Base-by-base conservation (phyloP, 2,888 invertebrate genomes). In the Rotaria macrura region DNA sequence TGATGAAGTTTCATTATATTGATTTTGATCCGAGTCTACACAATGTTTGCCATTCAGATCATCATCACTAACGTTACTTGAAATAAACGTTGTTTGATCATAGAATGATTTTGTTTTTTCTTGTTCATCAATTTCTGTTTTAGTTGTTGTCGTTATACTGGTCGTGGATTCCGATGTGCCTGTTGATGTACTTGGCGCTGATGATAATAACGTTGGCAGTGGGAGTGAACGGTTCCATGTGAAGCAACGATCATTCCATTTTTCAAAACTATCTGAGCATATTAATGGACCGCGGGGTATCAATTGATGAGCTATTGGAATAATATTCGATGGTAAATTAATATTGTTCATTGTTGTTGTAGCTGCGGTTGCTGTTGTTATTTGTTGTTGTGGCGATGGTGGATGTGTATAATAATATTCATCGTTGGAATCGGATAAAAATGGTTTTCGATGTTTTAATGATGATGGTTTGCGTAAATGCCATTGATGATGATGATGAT, bases 271-370 rank as follows among this genome's bases (percentile, higher is more conserved):
- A 85, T 86, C 84, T 2, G 86, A 86, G 65, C 86, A 86, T 54
- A 86, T 86, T 10, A 86, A 54, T 29, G 86, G 86, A n/a, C 86
- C 86, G 10, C 86, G 74, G 12, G 86, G 86, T 38, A 86, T 86
- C 14, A 86, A 79, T 43, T 79, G 79, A 43, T 79, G 79, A n/a
- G 79, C 43, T 20, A 43, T 5, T 25, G 79, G 79, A 17, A 34
- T 65, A 17, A 14, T 1, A 65, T 34, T 65, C 0, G 34, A 5
- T 34, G 65, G 25, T 34, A 14, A 1, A 5, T 1, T n/a, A 57
- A 4, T 65, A 65, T 65, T 52, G 23, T 23, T 23, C 5, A 4
- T 65, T 34, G 29, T 54, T 54, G 5, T 34, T n/a, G 29, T 25
- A 43, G 74, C 25, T 20, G 25, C 2, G 23, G 57, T 17, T 14